These are phyloP conservation scores for Erythrolamprus reginae DNA, from an alignment of 2,113 vertebrate species.

Conservation along the genomic window DNA sequence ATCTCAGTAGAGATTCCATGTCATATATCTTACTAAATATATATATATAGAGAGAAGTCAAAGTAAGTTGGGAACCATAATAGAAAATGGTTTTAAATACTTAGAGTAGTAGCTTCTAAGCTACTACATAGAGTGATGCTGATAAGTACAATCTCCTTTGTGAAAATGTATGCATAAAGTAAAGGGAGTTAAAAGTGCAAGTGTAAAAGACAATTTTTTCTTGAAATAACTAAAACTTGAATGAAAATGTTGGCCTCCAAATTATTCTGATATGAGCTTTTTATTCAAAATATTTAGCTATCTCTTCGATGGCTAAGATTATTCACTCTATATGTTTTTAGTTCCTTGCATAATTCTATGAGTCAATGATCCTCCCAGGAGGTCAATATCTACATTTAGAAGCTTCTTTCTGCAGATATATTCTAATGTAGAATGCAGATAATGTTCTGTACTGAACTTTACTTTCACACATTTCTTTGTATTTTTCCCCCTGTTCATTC, in stretches of 20 bases:
- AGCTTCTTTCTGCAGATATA: slow-evolving; percentile 4
- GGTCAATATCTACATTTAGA: neutral
- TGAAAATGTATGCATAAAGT: neutral
- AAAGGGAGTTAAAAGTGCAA: neutral
- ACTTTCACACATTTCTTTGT: slow-evolving; percentile 39
- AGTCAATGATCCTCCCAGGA: slow-evolving; percentile 35
- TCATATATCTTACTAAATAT: neutral
- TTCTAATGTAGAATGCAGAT: slow-evolving; percentile 18
- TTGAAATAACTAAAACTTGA: neutral
- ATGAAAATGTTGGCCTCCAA: neutral
- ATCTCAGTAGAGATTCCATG: neutral
- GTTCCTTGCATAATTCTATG: slow-evolving; percentile 37
- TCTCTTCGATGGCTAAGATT: neutral
- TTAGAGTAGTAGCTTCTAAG: neutral
- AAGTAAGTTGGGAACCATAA: neutral
- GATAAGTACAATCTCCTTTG: neutral
- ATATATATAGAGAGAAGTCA: neutral
- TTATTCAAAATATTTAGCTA: neutral
- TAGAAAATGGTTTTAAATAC: neutral
- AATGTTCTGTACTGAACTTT: slow-evolving; percentile 39
- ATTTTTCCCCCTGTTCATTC: neutral
- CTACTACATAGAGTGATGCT: neutral
- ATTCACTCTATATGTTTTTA: slow-evolving; percentile 30
- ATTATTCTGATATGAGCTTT: slow-evolving; percentile 7
- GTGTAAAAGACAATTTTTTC: neutral